Base-by-base conservation (phyloP, 1,140 invertebrate species). In the Ips typographus region DNA sequence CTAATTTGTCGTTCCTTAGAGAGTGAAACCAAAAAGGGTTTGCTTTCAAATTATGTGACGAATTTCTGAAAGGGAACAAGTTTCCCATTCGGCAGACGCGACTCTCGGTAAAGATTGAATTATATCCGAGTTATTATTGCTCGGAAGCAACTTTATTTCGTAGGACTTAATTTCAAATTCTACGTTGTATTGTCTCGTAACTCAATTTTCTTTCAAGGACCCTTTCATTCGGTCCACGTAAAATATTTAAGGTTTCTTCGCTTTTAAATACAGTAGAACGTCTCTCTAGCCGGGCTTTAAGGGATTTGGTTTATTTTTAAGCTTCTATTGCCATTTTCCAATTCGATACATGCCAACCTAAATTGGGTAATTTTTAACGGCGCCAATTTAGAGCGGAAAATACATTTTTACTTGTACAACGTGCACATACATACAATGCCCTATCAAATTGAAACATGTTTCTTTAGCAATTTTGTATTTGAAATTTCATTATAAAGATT, bases 101-200 rank as follows among this genome's bases (percentile, higher is more conserved):
- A 22, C 22, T 22, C 22, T 22, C 22, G 22, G 22, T 22, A 22
- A 49, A 49, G 44, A 49, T 49, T 49, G 44, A 49, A 49, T 49
- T 49, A 49, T 49, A 49, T 22, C 44, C 44, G 44, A 22, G 44
- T 49, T 49, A 49, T 49, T 22, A 49, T 49, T 49, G 2, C 44
- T 49, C 3, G 44, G 22, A 49, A 49, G 44, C 44, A 49, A 49
- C 44, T 49, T 49, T 49, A 49, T 22, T 49, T 49, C 22, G 44
- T 8, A 49, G 44, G 44, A 49, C 44, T 49, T 49, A 49, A 49
- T 49, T 49, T 49, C 6, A 49, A 49, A 49, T 49, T 49, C 44
- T 49, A 3, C 44, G 44, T 49, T 49, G 44, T 49, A 49, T 49
- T 49, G 44, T 22, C 44, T 49, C 22, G 44, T 49, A 49, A 49